These are phyloP conservation scores for Cryptocheilus praepositus DNA, from an alignment of 2,888 invertebrate species.

Conservation along the genomic window DNA sequence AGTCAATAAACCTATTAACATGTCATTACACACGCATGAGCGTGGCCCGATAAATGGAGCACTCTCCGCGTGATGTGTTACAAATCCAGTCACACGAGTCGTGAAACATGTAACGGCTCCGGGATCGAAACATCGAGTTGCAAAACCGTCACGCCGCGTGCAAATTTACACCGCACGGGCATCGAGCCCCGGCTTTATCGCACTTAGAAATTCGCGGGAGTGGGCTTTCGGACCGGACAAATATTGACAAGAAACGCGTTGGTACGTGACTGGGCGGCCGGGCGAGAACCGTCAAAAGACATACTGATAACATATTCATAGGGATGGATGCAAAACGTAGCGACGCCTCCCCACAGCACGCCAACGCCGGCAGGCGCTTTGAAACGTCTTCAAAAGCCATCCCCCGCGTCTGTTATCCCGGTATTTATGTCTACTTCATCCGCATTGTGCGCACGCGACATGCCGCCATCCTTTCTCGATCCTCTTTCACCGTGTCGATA, in stretches of 20 bases:
- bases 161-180: too few relatives aligned
- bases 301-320: slow-evolving; percentile 63
- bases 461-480: background rate
- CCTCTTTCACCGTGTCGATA: too few relatives aligned
- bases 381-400: slow-evolving; percentile 44
- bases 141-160: too few relatives aligned
- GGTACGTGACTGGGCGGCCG: slow-evolving; percentile 27
- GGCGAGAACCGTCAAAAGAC: slow-evolving; percentile 47
- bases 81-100: too few relatives aligned
- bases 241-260: slow-evolving; percentile 41
- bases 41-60: too few relatives aligned
- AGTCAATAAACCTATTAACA: too few relatives aligned
- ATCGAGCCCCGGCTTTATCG: too few relatives aligned
- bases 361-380: slow-evolving; percentile 28
- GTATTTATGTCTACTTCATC: slow-evolving; percentile 44
- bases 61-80: too few relatives aligned
- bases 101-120: too few relatives aligned
- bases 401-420: slow-evolving; percentile 18
- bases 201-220: too few relatives aligned
- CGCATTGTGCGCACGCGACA: slow-evolving; percentile 6
- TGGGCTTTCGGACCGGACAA: slow-evolving; percentile 19
- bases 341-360: slow-evolving; percentile 8
- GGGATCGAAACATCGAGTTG: too few relatives aligned
- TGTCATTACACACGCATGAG: too few relatives aligned
- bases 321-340: slow-evolving; percentile 44